Conservation (phyloP, 2,888 invertebrate species). For the Apotomis capreana region DNA sequence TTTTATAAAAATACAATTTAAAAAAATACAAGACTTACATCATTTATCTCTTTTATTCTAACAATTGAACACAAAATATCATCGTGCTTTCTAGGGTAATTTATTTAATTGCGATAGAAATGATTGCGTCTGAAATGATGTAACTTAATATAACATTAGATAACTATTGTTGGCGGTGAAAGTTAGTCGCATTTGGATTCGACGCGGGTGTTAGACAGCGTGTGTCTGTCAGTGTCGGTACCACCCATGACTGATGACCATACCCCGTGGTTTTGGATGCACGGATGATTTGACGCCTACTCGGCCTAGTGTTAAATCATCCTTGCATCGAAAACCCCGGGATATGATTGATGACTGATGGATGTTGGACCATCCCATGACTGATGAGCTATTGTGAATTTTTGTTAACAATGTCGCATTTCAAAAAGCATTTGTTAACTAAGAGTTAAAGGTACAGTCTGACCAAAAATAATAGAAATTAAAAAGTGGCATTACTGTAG, state of each 20-base stretch:
- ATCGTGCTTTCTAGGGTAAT: constrained; percentile 35
- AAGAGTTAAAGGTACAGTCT: no score
- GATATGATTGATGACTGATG: background rate
- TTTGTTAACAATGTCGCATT: no score
- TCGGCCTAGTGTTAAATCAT: background rate
- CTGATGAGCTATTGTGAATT: constrained; percentile 1
- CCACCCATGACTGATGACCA: background rate
- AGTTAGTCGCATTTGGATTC: constrained; percentile 48
- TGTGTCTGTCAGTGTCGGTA: background rate
- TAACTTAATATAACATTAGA: constrained; percentile 65
- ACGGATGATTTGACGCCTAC: no score
- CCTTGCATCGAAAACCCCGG: no score
- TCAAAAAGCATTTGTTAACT: no score
- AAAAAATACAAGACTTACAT: background rate
- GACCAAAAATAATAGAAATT: no score
- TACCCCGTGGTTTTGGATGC: background rate
- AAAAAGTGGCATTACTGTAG: no score
- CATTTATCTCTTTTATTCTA: background rate
- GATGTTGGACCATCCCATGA: background rate
- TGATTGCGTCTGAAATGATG: constrained; percentile 55
- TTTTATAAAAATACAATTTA: background rate
- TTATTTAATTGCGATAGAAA: constrained; percentile 43
- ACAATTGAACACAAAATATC: background rate
- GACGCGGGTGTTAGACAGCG: background rate
- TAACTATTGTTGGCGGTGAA: constrained; percentile 64